Evolutionary conservation across 2,888 invertebrate species (phyloP).

Genomic region (Eupelmus urozonus): DNA sequence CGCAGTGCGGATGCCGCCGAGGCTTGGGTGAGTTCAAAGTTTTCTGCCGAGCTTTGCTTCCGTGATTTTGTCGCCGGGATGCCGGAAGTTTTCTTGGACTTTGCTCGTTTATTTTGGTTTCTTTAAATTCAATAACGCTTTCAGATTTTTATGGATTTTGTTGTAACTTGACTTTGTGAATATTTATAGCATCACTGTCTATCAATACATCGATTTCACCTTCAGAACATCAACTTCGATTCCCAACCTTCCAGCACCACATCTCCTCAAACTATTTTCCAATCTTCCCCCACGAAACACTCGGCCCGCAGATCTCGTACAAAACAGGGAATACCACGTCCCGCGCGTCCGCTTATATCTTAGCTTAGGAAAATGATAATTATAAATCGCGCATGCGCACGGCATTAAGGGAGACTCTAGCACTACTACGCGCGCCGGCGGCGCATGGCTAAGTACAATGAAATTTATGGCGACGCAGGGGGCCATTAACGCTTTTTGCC

Average conservation of each 20-base stretch:
- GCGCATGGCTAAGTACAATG: slow-evolving; percentile 65
- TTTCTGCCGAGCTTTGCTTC: slow-evolving; percentile 11
- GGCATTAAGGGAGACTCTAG: too few relatives aligned
- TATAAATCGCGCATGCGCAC: slow-evolving; percentile 51
- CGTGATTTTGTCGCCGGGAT: not conserved
- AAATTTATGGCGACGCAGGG: slow-evolving; percentile 64
- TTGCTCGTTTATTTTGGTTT: not conserved
- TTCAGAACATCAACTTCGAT: too few relatives aligned
- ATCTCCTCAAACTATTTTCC: too few relatives aligned
- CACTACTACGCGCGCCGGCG: slow-evolving; percentile 33
- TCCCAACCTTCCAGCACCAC: too few relatives aligned
- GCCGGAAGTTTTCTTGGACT: too few relatives aligned
- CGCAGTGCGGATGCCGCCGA: not conserved
- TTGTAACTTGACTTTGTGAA: too few relatives aligned
- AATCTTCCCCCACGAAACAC: too few relatives aligned
- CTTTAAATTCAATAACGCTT: too few relatives aligned
- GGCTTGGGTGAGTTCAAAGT: not conserved
- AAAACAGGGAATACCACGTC: slow-evolving; percentile 21
- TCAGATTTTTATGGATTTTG: too few relatives aligned
- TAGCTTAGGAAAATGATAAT: slow-evolving; percentile 47
- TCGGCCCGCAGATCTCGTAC: too few relatives aligned
- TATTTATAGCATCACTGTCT: too few relatives aligned
- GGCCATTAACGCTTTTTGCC: slow-evolving; percentile 63
- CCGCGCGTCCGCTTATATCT: not conserved
- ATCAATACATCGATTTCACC: too few relatives aligned